Evolutionary conservation across 2,888 invertebrate genomes (phyloP).

Genomic region (Dryocosmus kuriphilus): DNA sequence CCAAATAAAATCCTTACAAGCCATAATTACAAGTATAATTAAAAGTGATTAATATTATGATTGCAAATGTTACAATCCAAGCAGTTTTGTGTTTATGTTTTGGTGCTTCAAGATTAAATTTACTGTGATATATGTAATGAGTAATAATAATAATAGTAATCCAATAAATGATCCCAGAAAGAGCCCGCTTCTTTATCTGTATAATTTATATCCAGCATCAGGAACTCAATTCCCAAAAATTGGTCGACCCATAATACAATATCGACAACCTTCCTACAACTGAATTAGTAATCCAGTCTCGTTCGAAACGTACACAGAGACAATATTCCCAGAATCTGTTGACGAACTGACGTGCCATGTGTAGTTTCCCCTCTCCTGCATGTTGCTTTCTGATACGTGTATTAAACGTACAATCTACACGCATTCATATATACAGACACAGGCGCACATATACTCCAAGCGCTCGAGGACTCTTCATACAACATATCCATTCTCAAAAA

Average conservation of each 20-base stretch:
- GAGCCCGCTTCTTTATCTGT: background rate
- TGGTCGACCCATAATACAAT: slow-evolving; percentile 12
- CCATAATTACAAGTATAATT: too few species aligned
- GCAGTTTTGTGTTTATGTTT: too few species aligned
- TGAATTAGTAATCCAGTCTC: slow-evolving; percentile 19
- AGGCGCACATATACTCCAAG: background rate
- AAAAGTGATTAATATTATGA: too few species aligned
- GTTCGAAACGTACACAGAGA: slow-evolving; percentile 25
- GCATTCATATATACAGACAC: background rate
- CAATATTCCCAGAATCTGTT: slow-evolving; percentile 35
- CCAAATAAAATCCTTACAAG: too few species aligned
- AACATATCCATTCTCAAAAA: background rate
- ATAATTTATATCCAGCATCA: background rate
- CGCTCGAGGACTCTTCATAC: too few species aligned
- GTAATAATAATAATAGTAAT: too few species aligned
- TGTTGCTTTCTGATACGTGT: background rate
- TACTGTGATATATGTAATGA: too few species aligned
- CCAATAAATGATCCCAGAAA: too few species aligned
- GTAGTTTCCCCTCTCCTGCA: slow-evolving; percentile 20
- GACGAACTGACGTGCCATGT: slow-evolving; percentile 21
- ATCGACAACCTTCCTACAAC: slow-evolving; percentile 21
- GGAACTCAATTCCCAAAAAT: background rate
- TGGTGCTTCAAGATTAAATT: too few species aligned
- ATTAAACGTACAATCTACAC: background rate
- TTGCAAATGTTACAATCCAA: too few species aligned